Conservation (phyloP, 2,113 vertebrate species). For the Ochotona princeps region DNA sequence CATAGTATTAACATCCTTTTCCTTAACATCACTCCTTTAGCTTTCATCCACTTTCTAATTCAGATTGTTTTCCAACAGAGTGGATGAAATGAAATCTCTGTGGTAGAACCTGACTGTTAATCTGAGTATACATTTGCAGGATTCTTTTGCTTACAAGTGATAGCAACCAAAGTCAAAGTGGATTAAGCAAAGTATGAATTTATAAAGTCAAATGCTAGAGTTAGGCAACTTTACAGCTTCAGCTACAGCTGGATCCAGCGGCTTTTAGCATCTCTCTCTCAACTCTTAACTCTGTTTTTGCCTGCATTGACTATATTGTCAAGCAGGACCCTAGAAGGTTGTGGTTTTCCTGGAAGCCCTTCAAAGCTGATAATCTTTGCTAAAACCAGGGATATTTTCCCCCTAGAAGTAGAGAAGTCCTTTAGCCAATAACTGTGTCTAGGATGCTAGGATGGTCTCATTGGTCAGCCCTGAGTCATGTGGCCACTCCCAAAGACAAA, state of each 20-base stretch:
- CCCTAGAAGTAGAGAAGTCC: neutral
- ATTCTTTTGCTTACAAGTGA: neutral
- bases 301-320: neutral
- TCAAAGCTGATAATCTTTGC: neutral
- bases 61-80: neutral
- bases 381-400: neutral
- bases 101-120: neutral
- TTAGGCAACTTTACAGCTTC: neutral
- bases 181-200: neutral
- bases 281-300: neutral
- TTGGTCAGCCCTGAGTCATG: neutral
- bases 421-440: neutral
- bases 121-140: neutral
- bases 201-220: neutral
- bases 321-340: neutral
- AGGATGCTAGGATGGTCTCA: neutral
- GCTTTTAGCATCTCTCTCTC: neutral
- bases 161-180: neutral
- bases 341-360: neutral
- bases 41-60: neutral
- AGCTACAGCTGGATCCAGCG: neutral
- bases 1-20: neutral
- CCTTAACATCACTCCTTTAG: neutral
- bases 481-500: neutral
- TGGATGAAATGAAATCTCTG: neutral